Base-by-base conservation (phyloP, 1,140 invertebrate genomes). In the Leptinotarsa texana region DNA sequence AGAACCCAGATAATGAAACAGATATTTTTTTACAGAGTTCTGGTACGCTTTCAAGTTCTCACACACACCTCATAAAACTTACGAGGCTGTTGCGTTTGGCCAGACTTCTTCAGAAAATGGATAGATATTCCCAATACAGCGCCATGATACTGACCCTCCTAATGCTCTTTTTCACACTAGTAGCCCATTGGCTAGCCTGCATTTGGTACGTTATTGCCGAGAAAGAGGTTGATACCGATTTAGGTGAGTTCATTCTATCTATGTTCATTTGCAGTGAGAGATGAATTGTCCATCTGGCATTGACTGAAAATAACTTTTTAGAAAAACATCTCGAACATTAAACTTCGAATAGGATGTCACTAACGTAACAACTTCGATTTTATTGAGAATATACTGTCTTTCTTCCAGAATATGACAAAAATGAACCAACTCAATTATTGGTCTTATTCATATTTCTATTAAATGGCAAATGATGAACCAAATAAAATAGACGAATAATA, bases 141-240 rank as follows among this genome's bases (percentile, higher is more conserved):
- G 96, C 96, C 42, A 95, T 98, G 85, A 98, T 99, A 82, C 87
- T 99, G 70, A 95, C 97, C 17, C 89, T 99, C 69, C 88, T 99
- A 68, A 98, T 99, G 97, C 89, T 97, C 11, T 94, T 94, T 72
- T 99, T 99, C 87, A 95, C 96, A 27, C 87, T 99, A 72, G 94
- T 98, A 61, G 98, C 98, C 33, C 98, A 99, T 88, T 99, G 98
- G 98, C 88, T 99, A 62, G 98, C 98, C n/a, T 99, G 98, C 86
- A 93, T 99, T 79, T 99, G 98, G 96, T 97, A 97, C 87, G 96
- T 98, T 70, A 98, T 99, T 77, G 98, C 96, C 2, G 93, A 96
- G 77, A 93, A 93, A 79, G 97, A 98, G 87, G 89, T 92, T 80
- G 87, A 92, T 74, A 86, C 86, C 91, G 91, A 94, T 86, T 88